Evolutionary conservation across 2,888 invertebrate genomes (phyloP), one percentile per base, ranked within the genome.

Genomic region (Napeogenes inachia): DNA sequence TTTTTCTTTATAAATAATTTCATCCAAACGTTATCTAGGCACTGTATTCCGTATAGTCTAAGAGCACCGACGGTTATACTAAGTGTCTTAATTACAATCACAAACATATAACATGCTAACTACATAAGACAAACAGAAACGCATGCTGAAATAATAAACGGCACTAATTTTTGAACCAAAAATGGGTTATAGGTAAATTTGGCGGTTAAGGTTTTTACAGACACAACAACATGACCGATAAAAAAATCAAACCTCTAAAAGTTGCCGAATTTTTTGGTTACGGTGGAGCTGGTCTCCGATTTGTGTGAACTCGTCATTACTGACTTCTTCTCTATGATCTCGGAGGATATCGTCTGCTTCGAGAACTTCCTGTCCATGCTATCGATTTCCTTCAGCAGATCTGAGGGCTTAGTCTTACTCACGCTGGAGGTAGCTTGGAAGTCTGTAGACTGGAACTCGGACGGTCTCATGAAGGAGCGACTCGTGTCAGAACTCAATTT

Each of bases 311-410:
- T 93, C 66, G 92, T 94, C 75, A 93, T 93, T 0, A 94, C 92
- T 0, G 93, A 94, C 73, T 94, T 93, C 76, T 93, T 92, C 69
- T 94, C 94, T 21, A 93, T 92, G 0, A 93, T 92, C 68, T 94
- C 94, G 56, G 94, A 93, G 0, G 92, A 93, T n/a, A 93, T 92
- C 0, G 94, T 93, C 69, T 94, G 93, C 67, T 94, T 94, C 4
- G 93, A 85, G 84, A 93, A 93, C 72, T 92, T 93, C 70, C 93
- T 93, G 67, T 94, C 94, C 68, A 94, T 71, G n/a, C 87, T 88
- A 54, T 94, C 93, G 0, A 91, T 81, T 61, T 92, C 92, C 57
- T 88, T 89, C 1, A 81, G 75, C 63, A 91, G 54, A 2, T 89
- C 91, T 2, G 81, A 70, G 0, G 89, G 86, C 63, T 85, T 89